phyloP scores from a whole-genome alignment of 2,797 vertebrate genomes.

The Ptychadena robeensis region DNA sequence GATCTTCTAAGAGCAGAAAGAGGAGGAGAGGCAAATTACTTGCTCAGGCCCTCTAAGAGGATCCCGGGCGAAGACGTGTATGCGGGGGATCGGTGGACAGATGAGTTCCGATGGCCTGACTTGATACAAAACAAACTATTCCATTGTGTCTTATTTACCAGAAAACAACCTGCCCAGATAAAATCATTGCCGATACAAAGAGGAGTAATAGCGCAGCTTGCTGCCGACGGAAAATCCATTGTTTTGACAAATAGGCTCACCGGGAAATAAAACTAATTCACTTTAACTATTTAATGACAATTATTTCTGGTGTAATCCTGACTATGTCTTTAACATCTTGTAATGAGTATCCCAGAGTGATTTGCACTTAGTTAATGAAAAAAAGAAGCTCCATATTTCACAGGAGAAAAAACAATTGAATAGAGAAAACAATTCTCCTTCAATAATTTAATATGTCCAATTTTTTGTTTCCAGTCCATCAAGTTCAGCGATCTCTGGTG shows the following conservation, averaged over 20 bases:
- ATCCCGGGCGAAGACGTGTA: no score
- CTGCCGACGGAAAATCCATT: background rate
- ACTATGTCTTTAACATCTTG: background rate
- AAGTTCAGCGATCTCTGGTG: background rate
- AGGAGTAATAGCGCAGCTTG: background rate
- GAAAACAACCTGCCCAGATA: background rate
- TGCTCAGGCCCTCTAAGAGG: no score
- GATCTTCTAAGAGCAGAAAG: no score
- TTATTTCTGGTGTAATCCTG: background rate
- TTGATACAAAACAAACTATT: background rate
- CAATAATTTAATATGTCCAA: background rate
- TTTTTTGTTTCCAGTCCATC: background rate
- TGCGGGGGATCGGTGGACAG: no score
- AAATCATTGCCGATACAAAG: background rate
- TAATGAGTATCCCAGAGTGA: background rate
- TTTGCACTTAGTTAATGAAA: conserved; percentile 22
- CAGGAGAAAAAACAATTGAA: background rate
- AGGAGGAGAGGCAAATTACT: no score
- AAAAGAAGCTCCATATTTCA: background rate
- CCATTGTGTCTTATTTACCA: background rate
- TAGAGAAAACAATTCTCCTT: background rate
- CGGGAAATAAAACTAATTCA: background rate
- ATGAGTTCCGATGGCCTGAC: background rate
- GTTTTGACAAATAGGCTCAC: background rate
- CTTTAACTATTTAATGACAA: background rate